Base-by-base conservation (phyloP, 2,888 invertebrate genomes). In the Oithona nana region DNA sequence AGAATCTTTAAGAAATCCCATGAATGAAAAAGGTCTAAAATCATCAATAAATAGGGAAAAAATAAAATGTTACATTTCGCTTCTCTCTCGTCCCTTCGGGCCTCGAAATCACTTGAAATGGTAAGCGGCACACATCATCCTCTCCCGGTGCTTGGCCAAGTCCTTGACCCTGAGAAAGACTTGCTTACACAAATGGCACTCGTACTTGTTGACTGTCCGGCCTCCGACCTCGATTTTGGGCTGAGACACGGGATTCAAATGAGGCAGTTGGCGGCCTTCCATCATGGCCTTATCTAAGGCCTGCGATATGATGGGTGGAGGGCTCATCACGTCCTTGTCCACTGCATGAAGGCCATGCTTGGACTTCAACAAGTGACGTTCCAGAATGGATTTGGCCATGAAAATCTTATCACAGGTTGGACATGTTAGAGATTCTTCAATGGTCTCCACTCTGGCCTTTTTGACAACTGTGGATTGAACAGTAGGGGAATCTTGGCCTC, bases 81-180 rank as follows among this genome's bases (percentile, higher is more conserved):
- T n/a, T n/a, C n/a, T n/a, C n/a, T n/a, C n/a, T n/a, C n/a, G n/a
- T n/a, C n/a, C n/a, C n/a, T n/a, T n/a, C n/a, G n/a, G n/a, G n/a
- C n/a, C n/a, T n/a, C n/a, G n/a, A n/a, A n/a, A n/a, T n/a, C n/a
- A n/a, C n/a, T n/a, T n/a, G n/a, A n/a, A n/a, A n/a, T n/a, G n/a
- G n/a, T n/a, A 62, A 31, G 62, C 62, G 8, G 62, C 28, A 31
- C 62, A 62, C 54, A 62, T 55, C 54, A 62, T 55, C 22, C 52
- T 55, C 16, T 54, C 62, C 22, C 62, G 29, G 49, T 62, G 62
- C 48, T 62, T 62, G 11, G 48, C 62, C 16, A 62, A 49, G 57
- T 62, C 62, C 28, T 62, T 62, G 1, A 62, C 62, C 24, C 62
- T n/a, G 26, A 62, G 22, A 39, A 62, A 62, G 2, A 56, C 56